Evolutionary conservation across 2,888 invertebrate genomes (phyloP), one percentile per base, ranked within the genome.

Genomic region (Sphinx pinastri): DNA sequence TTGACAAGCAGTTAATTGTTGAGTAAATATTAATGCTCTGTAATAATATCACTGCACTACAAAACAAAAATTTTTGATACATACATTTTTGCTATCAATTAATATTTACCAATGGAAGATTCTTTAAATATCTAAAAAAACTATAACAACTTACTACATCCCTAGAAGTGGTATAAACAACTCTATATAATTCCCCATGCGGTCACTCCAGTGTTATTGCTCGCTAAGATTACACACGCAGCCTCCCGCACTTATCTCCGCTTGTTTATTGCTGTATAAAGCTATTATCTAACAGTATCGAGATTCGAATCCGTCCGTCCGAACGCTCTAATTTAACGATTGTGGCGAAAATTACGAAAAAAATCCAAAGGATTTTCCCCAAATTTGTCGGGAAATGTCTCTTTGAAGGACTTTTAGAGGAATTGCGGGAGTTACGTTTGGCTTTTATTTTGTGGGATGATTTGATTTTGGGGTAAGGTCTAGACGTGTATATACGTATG

Each of bases 251-350:
- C 79, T 81, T 79, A 80, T 80, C 80, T 70, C 73, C 73, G 74
- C 77, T 79, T 84, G 86, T 87, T 85, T 87, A 86, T 83, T 77
- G 81, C 84, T 79, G 80, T 81, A 84, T 83, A 82, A 84, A 81
- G 81, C 84, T 80, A 84, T 86, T 88, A 87, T 87, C 83, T 79
- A 76, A 67, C 77, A 74, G 77, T 79, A 85, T 83, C 79, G 75
- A 76, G 73, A 72, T 74, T 72, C 59, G 71, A 74, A 71, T 73
- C 68, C 66, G 72, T 55, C 19, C 67, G 60, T 49, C 45, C 68
- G 66, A 52, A 14, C 58, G 51, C 63, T 70, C 69, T 72, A 75
- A 74, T 75, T 74, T 74, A 70, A 70, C 71, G 70, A 71, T 69
- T 72, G 69, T 66, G 71, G 70, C 57, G 71, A 63, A 67, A 67